Percentiles rank a stretch among this genome's conserved stretches.
phyloP scores from a whole-genome alignment of 2,888 invertebrate species.

The Plagiodera versicolora region DNA sequence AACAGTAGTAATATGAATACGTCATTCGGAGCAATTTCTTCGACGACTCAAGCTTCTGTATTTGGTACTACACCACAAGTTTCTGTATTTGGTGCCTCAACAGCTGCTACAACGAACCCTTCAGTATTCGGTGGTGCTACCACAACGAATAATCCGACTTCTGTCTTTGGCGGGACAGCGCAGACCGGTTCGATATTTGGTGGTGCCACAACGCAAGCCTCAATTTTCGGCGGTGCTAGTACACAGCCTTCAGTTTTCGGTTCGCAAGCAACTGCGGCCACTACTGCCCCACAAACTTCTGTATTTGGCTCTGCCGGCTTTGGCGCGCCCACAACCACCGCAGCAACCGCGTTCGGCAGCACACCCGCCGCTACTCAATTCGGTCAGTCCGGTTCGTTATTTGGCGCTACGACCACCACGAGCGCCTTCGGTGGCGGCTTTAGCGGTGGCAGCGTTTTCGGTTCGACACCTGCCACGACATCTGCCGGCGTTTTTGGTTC shows the following conservation, averaged over 20 bases:
- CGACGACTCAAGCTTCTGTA: slow-evolving; percentile 51
- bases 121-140: slow-evolving; percentile 25
- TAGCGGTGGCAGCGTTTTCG: slow-evolving; percentile 44
- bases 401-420: slow-evolving; percentile 35
- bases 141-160: slow-evolving; percentile 19
- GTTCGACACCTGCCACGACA: too few species aligned
- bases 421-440: slow-evolving; percentile 34
- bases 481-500: too few species aligned
- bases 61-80: slow-evolving; percentile 39
- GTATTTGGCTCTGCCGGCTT: slow-evolving; percentile 26
- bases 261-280: slow-evolving; percentile 15
- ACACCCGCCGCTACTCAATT: not conserved
- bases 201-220: slow-evolving; percentile 13
- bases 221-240: slow-evolving; percentile 21
- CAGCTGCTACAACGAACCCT: slow-evolving; percentile 11
- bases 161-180: slow-evolving; percentile 28
- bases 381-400: slow-evolving; percentile 24
- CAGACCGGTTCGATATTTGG: slow-evolving; percentile 9
- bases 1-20: slow-evolving; percentile 31
- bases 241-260: slow-evolving; percentile 30
- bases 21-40: not conserved
- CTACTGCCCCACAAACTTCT: slow-evolving; percentile 23
- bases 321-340: slow-evolving; percentile 20
- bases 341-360: slow-evolving; percentile 22
- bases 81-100: slow-evolving; percentile 15